phyloP scores from a whole-genome alignment of 2,797 vertebrate genomes.

The Acanthis flammea region DNA sequence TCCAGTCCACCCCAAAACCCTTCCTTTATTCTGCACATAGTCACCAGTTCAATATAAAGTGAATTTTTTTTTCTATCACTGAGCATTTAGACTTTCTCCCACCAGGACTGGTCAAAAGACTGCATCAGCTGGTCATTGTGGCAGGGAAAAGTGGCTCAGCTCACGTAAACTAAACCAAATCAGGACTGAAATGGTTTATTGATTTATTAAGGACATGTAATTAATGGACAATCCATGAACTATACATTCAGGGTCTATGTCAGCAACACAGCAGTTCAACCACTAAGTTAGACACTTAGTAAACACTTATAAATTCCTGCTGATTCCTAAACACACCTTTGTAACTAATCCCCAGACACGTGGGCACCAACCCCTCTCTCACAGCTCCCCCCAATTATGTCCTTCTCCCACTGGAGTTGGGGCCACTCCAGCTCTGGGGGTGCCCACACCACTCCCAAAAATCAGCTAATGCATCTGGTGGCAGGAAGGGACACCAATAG shows the following conservation, averaged over 20 bases:
- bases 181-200: not conserved
- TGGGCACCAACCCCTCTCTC: not conserved
- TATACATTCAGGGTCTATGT: not conserved
- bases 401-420: not conserved
- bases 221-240: not conserved
- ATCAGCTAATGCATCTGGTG: not conserved
- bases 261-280: not conserved
- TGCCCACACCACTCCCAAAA: not conserved
- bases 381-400: accelerated
- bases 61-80: not conserved
- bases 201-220: not conserved
- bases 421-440: not conserved
- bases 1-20: not conserved
- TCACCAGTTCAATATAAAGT: not conserved
- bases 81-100: not conserved
- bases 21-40: not conserved
- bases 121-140: not conserved
- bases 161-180: not conserved
- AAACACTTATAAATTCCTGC: not conserved
- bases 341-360: accelerated
- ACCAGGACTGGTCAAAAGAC: not conserved
- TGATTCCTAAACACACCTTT: not conserved
- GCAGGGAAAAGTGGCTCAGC: not conserved
- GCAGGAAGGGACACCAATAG: not conserved
- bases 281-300: not conserved